Percentiles rank a stretch among this genome's conserved stretches.
Evolutionary conservation across 2,797 vertebrate genomes (phyloP).

Genomic region (Dendrocincla fuliginosa): DNA sequence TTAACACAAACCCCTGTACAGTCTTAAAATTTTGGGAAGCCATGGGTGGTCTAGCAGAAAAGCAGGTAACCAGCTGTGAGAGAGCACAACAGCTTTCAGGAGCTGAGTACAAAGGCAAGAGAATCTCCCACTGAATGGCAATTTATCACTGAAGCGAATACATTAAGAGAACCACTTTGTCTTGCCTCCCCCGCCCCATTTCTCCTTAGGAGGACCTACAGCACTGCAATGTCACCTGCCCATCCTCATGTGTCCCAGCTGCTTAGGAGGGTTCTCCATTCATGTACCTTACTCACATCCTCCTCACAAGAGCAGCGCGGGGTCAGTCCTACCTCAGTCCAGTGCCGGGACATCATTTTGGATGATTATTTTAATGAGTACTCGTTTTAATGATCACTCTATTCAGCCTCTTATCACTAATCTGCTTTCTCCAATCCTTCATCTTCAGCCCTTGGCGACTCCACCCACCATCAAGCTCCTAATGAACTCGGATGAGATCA

Average conservation of each 20-base stretch:
- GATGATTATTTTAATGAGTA: background rate
- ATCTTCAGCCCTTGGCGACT: background rate
- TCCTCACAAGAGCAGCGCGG: background rate
- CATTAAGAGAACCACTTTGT: background rate
- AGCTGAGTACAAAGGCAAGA: background rate
- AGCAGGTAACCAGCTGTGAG: background rate
- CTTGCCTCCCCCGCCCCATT: background rate
- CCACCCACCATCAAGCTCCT: background rate
- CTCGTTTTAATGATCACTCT: background rate
- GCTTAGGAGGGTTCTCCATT: background rate
- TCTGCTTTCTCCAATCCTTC: background rate
- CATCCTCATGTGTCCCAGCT: background rate
- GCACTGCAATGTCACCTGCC: background rate
- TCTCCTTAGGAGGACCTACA: background rate
- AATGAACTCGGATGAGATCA: constrained; percentile 44
- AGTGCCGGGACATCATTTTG: background rate
- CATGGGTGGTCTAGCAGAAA: background rate
- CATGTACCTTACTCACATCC: background rate
- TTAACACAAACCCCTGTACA: background rate
- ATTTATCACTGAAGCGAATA: background rate
- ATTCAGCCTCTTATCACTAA: constrained; percentile 20
- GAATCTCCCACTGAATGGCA: background rate
- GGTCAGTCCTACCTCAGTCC: background rate
- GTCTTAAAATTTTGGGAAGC: background rate
- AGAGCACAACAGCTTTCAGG: background rate